These are phyloP conservation scores for Drosophila pachea DNA, from an alignment of 1,140 invertebrate species.

Conservation along the genomic window DNA sequence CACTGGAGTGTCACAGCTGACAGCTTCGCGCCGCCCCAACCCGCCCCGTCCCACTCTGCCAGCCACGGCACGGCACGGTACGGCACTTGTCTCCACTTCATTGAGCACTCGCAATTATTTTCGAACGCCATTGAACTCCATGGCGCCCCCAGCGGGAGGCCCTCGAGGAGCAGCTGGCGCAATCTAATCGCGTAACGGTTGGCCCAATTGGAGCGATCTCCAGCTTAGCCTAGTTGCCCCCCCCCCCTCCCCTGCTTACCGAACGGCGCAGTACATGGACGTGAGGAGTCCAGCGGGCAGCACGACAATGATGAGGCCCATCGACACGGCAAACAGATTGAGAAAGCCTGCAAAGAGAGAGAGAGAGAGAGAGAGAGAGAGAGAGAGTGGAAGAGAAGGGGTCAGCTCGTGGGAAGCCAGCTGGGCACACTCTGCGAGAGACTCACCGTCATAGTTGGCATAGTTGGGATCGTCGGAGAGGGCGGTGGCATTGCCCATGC, in stretches of 20 bases:
- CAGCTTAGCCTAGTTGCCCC: no score
- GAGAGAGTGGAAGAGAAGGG: background rate
- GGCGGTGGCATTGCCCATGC: constrained; percentile 50
- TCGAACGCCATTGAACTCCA: constrained; percentile 20
- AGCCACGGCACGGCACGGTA: no score
- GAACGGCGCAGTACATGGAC: constrained; percentile 66
- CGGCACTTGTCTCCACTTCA: constrained; percentile 20
- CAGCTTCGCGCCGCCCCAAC: background rate
- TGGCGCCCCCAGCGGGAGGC: no score
- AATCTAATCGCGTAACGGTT: no score
- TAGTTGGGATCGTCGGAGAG: constrained; percentile 52
- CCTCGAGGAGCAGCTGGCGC: background rate
- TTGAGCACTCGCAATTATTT: constrained; percentile 60
- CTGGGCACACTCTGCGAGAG: no score
- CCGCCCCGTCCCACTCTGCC: background rate
- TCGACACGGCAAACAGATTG: constrained; percentile 63
- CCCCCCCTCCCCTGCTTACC: constrained; percentile 46
- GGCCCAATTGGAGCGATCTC: no score
- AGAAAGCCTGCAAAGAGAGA: constrained; percentile 43
- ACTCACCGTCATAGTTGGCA: constrained; percentile 59
- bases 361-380: background rate
- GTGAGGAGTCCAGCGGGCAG: constrained; percentile 61
- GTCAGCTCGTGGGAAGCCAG: background rate
- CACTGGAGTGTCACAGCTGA: background rate
- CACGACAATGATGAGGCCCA: constrained; percentile 68